Conservation (phyloP, 2,113 vertebrate genomes). For the Brachyistius frenatus region DNA sequence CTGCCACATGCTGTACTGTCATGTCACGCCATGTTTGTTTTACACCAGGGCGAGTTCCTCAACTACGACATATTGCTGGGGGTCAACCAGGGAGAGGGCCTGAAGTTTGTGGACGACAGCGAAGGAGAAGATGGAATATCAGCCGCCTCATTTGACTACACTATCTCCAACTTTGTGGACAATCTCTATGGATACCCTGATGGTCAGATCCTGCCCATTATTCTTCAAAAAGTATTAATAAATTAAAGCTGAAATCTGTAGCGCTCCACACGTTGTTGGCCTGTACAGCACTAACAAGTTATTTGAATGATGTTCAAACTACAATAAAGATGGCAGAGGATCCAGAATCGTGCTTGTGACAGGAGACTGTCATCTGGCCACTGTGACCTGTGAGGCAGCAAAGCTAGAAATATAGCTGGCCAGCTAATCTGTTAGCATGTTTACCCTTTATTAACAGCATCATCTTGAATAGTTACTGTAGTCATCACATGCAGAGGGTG, state of each 20-base stretch:
- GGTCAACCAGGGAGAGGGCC: conserved; percentile 95
- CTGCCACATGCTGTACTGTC: background rate
- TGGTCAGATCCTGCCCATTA: conserved; percentile 75
- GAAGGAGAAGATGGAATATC: conserved; percentile 96
- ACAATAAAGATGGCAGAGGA: too few species aligned
- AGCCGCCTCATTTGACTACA: conserved; percentile 94
- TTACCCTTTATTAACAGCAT: too few species aligned
- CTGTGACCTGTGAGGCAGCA: too few species aligned
- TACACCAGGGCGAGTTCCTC: conserved; percentile 91
- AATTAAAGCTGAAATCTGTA: background rate
- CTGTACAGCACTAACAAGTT: too few species aligned
- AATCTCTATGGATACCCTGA: conserved; percentile 95
- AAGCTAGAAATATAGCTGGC: too few species aligned
- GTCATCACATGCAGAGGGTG: too few species aligned
- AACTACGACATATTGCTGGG: conserved; percentile 97
- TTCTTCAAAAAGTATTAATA: background rate
- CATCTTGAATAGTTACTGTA: too few species aligned
- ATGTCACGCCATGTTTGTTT: conserved; percentile 36
- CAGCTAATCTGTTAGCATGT: too few species aligned
- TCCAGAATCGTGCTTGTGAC: too few species aligned
- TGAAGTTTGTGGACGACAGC: conserved; percentile 96
- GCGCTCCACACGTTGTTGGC: too few species aligned
- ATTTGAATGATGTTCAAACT: too few species aligned
- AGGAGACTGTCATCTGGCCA: too few species aligned
- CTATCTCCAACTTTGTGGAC: conserved; percentile 97